phyloP scores from a whole-genome alignment of 2,888 invertebrate genomes.

The Rotaria magnacalcarata region DNA sequence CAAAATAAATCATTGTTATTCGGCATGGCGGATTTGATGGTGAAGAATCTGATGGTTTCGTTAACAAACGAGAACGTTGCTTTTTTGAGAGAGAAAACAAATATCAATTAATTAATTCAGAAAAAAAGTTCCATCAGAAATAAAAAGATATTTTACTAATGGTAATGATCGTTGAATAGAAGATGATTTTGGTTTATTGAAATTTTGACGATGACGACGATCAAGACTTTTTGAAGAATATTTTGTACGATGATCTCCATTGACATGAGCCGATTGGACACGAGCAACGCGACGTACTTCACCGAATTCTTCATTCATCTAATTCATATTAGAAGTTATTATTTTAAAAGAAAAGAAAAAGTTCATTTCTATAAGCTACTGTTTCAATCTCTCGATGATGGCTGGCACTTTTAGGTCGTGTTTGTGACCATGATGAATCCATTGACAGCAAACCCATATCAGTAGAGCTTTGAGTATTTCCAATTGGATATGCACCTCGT shows the following conservation, averaged over 20 bases:
- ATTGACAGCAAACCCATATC: not conserved
- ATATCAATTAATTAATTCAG: no score
- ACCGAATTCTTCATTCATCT: slow-evolving; percentile 26
- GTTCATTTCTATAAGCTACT: not conserved
- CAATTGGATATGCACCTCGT: not conserved
- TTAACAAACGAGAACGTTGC: not conserved
- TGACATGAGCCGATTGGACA: not conserved
- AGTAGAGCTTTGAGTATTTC: not conserved
- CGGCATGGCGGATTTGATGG: not conserved
- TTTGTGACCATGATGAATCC: not conserved
- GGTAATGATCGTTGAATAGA: not conserved
- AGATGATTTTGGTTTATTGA: not conserved
- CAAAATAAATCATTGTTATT: slow-evolving; percentile 24
- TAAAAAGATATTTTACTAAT: not conserved
- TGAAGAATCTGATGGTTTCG: not conserved
- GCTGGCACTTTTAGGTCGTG: not conserved
- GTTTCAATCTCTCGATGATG: not conserved
- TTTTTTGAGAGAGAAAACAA: not conserved
- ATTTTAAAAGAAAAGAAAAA: not conserved
- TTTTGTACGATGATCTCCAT: not conserved
- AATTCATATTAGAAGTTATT: not conserved
- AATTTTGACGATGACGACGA: not conserved
- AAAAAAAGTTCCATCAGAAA: not conserved
- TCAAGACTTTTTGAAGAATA: not conserved
- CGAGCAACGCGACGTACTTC: not conserved